Evolutionary conservation across 23 tunicate genomes (phyloP).

Genomic region (Clavelina lepadiformis): DNA sequence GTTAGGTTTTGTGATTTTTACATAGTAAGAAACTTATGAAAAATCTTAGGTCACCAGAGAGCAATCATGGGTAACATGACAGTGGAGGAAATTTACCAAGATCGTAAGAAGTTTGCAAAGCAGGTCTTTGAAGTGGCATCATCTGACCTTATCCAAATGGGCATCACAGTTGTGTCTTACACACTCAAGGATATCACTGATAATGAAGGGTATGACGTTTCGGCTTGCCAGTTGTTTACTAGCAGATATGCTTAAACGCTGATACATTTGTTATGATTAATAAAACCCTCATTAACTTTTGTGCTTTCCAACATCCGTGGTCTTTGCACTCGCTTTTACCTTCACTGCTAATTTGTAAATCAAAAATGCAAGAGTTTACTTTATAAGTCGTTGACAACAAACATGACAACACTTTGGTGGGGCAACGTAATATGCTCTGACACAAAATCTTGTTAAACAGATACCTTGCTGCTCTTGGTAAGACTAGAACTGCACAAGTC

Average conservation of each 20-base stretch:
- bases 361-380: no score
- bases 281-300: no score
- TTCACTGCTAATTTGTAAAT: no score
- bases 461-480: conserved; percentile 84
- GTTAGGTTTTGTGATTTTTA: no score
- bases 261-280: no score
- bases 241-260: no score
- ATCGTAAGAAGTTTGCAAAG: conserved; percentile 92
- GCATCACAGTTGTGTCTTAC: conserved; percentile 95
- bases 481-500: conserved; percentile 79
- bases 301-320: no score
- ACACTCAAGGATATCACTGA: conserved; percentile 94
- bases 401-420: background rate
- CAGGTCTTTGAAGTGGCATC: conserved; percentile 96
- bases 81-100: conserved; percentile 96
- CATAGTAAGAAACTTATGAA: no score
- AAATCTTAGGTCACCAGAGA: conserved; percentile 88
- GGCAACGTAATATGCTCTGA: no score
- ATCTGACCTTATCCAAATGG: conserved; percentile 91
- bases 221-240: no score
- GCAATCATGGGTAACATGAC: conserved; percentile 99
- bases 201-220: conserved; percentile 63
- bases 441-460: conserved; percentile 15
- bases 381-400: background rate
- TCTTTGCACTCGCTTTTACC: no score